Conservation (phyloP, 2,888 invertebrate genomes). For the Malthinus flaveolus region DNA sequence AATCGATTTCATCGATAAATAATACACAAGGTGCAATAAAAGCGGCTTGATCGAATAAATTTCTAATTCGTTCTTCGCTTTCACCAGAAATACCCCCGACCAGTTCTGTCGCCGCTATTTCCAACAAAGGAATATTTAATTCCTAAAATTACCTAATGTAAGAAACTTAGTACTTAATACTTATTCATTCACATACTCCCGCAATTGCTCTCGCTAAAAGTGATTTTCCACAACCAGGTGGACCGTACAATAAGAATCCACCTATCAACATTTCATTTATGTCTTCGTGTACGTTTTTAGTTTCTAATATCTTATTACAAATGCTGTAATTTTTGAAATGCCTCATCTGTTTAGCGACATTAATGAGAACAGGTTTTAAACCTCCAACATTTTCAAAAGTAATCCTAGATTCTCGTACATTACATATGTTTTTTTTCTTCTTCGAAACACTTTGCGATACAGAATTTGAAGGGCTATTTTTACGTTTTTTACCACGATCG, state of each 20-base stretch:
- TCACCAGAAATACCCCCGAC: constrained; percentile 95
- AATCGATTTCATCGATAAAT: constrained; percentile 96
- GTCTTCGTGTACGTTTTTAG: constrained; percentile 46
- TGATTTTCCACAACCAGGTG: constrained; percentile 94
- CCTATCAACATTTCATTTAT: constrained; percentile 78
- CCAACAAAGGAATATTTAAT: constrained; percentile 79
- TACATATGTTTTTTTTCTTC: constrained; percentile 53
- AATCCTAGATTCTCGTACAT: constrained; percentile 52
- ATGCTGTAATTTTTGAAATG: constrained; percentile 91
- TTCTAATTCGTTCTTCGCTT: constrained; percentile 90
- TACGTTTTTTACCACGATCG: constrained; percentile 50
- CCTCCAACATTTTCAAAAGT: constrained; percentile 83
- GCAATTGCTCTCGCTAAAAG: constrained; percentile 81
- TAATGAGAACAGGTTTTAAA: constrained; percentile 69
- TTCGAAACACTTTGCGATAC: constrained; percentile 43
- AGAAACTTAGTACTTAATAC: neutral
- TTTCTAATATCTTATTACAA: too few relatives aligned
- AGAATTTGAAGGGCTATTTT: constrained; percentile 38
- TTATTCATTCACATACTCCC: constrained; percentile 61
- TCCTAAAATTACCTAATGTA: constrained; percentile 59
- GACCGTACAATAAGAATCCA: constrained; percentile 92
- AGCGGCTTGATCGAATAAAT: constrained; percentile 84
- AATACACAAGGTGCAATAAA: constrained; percentile 78
- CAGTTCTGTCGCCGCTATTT: constrained; percentile 89
- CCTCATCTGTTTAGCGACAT: constrained; percentile 60